A percentile compares a stretch with the other conserved stretches of the same genome.
These are phyloP conservation scores for Sialis lutaria DNA, from an alignment of 2,888 invertebrate genomes.

Conservation along the genomic window DNA sequence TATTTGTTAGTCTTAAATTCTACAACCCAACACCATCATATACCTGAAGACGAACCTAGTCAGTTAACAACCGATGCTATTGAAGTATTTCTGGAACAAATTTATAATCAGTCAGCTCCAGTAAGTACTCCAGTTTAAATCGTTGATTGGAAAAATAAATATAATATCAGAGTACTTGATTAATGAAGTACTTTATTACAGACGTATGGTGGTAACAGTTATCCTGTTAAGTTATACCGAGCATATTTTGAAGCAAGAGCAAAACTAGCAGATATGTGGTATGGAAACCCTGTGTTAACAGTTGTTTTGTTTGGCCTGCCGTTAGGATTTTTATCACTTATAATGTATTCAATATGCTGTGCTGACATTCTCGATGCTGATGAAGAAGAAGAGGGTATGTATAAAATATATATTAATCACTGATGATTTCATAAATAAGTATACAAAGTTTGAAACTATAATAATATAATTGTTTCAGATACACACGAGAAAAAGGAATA, in stretches of 20 bases:
- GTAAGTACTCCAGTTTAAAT: slow-evolving; percentile 28
- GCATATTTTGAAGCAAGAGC: slow-evolving; percentile 70
- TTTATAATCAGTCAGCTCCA: slow-evolving; percentile 61
- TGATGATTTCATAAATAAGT: no score
- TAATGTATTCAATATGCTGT: slow-evolving; percentile 92
- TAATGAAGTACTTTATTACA: slow-evolving; percentile 21
- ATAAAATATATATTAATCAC: slow-evolving; percentile 18
- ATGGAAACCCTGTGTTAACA: slow-evolving; percentile 83
- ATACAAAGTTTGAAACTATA: no score
- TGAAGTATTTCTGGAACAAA: slow-evolving; percentile 54
- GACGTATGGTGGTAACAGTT: slow-evolving; percentile 73
- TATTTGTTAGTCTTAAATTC: slow-evolving; percentile 83
- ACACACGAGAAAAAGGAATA: slow-evolving; percentile 34
- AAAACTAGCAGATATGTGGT: slow-evolving; percentile 72
- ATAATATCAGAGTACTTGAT: background rate
- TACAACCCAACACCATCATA: slow-evolving; percentile 79
- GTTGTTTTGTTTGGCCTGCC: slow-evolving; percentile 88
- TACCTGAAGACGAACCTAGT: slow-evolving; percentile 69
- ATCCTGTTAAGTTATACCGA: slow-evolving; percentile 58
- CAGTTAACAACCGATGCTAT: slow-evolving; percentile 67
- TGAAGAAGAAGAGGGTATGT: slow-evolving; percentile 43
- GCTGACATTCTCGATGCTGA: slow-evolving; percentile 87
- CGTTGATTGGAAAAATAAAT: background rate
- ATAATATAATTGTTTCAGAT: slow-evolving; percentile 32
- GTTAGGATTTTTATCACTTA: slow-evolving; percentile 78